phyloP scores from a whole-genome alignment of 2,113 vertebrate genomes.

The Canis aureus region DNA sequence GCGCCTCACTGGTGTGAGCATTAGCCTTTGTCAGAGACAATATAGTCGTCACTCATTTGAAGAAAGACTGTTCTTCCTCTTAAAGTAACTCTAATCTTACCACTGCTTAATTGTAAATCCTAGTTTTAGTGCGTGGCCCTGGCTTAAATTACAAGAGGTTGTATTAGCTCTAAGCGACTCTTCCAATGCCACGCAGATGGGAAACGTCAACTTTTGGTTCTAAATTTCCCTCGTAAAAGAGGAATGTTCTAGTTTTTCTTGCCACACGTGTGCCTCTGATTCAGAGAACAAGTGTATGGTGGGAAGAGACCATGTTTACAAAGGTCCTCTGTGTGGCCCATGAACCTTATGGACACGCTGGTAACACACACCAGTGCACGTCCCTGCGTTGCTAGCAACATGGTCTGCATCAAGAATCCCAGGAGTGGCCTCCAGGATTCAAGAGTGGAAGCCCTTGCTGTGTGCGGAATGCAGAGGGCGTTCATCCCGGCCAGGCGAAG shows the following conservation, averaged over 20 bases:
- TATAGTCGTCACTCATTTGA: not conserved
- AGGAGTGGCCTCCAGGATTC: not conserved
- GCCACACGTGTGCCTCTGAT: not conserved
- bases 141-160: not conserved
- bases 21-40: not conserved
- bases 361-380: not conserved
- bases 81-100: not conserved
- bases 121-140: not conserved
- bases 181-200: not conserved
- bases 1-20: not conserved
- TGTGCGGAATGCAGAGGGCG: too few relatives aligned
- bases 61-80: not conserved
- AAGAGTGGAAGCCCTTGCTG: not conserved
- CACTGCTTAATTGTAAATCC: not conserved
- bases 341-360: not conserved
- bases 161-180: not conserved
- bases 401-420: not conserved
- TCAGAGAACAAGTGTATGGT: not conserved
- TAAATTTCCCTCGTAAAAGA: not conserved
- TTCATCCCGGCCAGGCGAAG: not conserved
- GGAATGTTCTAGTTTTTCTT: not conserved
- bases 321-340: not conserved
- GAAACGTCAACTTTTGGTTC: not conserved
- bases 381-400: too few relatives aligned
- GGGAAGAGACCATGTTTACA: not conserved